These are phyloP conservation scores for Arrhamphus sclerolepis DNA, from an alignment of 2,797 vertebrate species.

Conservation along the genomic window DNA sequence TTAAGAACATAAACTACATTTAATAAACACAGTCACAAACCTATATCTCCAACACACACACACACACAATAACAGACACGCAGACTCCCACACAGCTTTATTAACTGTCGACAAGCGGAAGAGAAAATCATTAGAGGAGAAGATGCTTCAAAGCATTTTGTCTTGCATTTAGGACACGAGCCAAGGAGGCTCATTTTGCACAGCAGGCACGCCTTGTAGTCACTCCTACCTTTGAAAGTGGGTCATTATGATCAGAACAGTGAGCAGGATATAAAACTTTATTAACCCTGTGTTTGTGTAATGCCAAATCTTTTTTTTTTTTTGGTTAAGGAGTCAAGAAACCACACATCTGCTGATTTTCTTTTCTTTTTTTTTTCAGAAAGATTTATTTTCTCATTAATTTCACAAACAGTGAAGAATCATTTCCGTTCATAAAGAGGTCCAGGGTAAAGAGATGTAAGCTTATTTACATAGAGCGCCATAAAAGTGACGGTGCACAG, in stretches of 20 bases:
- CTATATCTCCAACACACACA: slow-evolving; percentile 7
- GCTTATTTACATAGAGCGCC: slow-evolving; percentile 3
- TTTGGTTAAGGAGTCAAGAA: neutral
- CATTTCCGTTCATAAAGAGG: neutral
- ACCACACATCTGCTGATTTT: neutral
- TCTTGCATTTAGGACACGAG: slow-evolving; percentile 55
- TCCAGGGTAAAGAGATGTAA: slow-evolving; percentile 4
- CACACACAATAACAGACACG: slow-evolving; percentile 5
- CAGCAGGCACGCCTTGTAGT: slow-evolving; percentile 43
- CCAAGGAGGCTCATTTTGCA: slow-evolving; percentile 47
- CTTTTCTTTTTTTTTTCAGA: neutral
- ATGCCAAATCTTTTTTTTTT: neutral
- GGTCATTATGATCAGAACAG: slow-evolving; percentile 43
- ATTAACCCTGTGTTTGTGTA: slow-evolving; percentile 12
- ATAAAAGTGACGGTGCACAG: neutral
- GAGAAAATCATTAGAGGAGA: slow-evolving; percentile 60
- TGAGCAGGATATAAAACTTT: slow-evolving; percentile 3
- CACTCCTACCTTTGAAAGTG: slow-evolving; percentile 49
- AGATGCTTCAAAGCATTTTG: slow-evolving; percentile 60
- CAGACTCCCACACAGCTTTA: slow-evolving; percentile 25
- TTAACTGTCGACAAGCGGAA: slow-evolving; percentile 34
- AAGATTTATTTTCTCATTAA: slow-evolving; percentile 1
- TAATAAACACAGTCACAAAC: slow-evolving; percentile 38
- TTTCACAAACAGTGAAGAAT: neutral
- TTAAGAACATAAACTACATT: slow-evolving; percentile 45